phyloP scores from a whole-genome alignment of 1,140 invertebrate genomes.

The Drosophila ercepeae region DNA sequence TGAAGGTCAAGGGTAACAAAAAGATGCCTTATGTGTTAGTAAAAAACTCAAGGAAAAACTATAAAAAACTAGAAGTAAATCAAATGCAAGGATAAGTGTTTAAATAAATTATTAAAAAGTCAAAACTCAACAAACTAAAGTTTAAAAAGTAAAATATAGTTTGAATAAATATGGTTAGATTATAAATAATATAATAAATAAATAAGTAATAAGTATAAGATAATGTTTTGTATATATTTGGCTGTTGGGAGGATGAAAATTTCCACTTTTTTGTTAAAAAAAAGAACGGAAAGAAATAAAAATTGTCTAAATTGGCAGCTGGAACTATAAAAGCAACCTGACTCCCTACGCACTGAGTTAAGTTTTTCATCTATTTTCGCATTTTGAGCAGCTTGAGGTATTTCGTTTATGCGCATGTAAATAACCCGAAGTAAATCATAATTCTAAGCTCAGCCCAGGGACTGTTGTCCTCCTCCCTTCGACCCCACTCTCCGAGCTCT shows the following conservation, averaged over 20 bases:
- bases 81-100: not conserved
- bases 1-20: not conserved
- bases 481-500: conserved; percentile 26
- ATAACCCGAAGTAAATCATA: conserved; percentile 73
- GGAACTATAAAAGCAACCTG: conserved; percentile 74
- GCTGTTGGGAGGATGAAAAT: conserved; percentile 50
- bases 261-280: conserved; percentile 60
- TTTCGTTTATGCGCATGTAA: conserved; percentile 76
- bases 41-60: conserved; percentile 12
- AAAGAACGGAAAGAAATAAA: conserved; percentile 29
- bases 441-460: conserved; percentile 66
- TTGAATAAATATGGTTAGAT: not conserved
- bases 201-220: not conserved
- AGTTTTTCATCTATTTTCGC: conserved; percentile 70
- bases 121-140: not conserved
- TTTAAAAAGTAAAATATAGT: not conserved
- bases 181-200: not conserved
- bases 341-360: conserved; percentile 43
- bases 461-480: conserved; percentile 12
- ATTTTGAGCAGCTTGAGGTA: conserved; percentile 37
- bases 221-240: not conserved
- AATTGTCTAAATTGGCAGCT: conserved; percentile 29
- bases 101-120: not conserved
- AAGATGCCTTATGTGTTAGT: conserved; percentile 42
- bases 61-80: not conserved